Percentiles rank a stretch among this genome's conserved stretches.
phyloP scores from a whole-genome alignment of 2,888 invertebrate species.

The Euspilapteryx auroguttella region DNA sequence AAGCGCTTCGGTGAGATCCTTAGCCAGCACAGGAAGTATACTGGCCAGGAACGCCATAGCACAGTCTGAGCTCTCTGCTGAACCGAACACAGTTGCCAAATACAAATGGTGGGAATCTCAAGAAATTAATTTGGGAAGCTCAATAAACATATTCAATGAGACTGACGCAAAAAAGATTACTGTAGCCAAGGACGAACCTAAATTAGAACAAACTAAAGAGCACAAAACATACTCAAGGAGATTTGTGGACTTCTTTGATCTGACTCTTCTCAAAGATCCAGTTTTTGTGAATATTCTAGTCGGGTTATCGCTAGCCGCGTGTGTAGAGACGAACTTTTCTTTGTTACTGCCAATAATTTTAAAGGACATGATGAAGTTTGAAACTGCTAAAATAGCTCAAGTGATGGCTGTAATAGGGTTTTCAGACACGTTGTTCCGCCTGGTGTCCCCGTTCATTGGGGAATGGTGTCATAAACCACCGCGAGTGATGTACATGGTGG shows the following conservation, averaged over 20 bases:
- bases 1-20: constrained; percentile 39
- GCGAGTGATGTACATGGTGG: constrained; percentile 65
- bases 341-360: constrained; percentile 68
- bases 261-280: constrained; percentile 67
- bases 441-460: constrained; percentile 67
- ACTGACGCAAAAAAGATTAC: constrained; percentile 6
- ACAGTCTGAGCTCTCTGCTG: constrained; percentile 20
- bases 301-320: constrained; percentile 68
- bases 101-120: constrained; percentile 62
- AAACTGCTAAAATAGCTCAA: constrained; percentile 60
- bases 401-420: constrained; percentile 65
- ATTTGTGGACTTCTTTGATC: constrained; percentile 62
- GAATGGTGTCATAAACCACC: constrained; percentile 64
- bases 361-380: constrained; percentile 61
- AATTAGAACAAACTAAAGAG: constrained; percentile 19
- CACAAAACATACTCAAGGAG: constrained; percentile 18
- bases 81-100: constrained; percentile 21
- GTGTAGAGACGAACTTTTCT: constrained; percentile 72
- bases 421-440: constrained; percentile 62
- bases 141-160: constrained; percentile 60
- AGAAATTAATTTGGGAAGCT: constrained; percentile 63
- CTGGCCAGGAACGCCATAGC: constrained; percentile 39
- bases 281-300: constrained; percentile 69
- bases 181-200: constrained; percentile 10
- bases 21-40: constrained; percentile 22